Evolutionary conservation across 2,797 vertebrate species (phyloP).

Genomic region (Geotrypetes seraphini): DNA sequence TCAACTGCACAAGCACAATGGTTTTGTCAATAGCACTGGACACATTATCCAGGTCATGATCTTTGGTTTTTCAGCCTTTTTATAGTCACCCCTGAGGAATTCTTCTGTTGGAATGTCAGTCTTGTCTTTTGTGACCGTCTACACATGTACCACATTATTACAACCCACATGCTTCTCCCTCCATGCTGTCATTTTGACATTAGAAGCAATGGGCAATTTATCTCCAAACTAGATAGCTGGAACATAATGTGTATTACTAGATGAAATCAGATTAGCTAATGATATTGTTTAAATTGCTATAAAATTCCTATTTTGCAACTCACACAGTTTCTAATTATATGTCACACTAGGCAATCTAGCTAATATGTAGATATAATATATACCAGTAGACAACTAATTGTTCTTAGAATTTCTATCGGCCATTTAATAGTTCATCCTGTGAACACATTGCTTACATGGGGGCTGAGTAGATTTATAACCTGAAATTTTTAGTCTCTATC

Average conservation of each 20-base stretch:
- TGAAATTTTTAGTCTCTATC: conserved; percentile 9
- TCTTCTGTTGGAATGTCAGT: conserved; percentile 55
- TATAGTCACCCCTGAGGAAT: conserved; percentile 46
- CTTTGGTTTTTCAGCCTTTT: conserved; percentile 50
- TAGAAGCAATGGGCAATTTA: conserved; percentile 18
- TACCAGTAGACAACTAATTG: conserved; percentile 19
- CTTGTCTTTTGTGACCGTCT: conserved; percentile 59
- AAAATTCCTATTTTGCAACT: conserved; percentile 19
- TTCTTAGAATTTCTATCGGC: conserved; percentile 24
- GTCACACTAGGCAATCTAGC: not conserved
- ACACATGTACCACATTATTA: conserved; percentile 49
- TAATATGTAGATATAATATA: not conserved
- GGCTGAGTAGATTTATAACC: conserved; percentile 16
- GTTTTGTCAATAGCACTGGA: conserved; percentile 39
- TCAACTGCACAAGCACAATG: conserved; percentile 32
- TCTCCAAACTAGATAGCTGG: conserved; percentile 19
- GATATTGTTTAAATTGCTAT: conserved; percentile 27
- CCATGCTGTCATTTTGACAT: conserved; percentile 41
- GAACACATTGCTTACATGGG: too few relatives aligned
- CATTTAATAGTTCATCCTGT: conserved; percentile 22
- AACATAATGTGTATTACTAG: conserved; percentile 24
- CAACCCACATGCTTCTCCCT: conserved; percentile 44
- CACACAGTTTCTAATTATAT: conserved; percentile 10
- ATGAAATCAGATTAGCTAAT: conserved; percentile 28
- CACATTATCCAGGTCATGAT: conserved; percentile 42